Evolutionary conservation across 2,888 invertebrate genomes (phyloP).

Genomic region (Herminia tarsipennalis): DNA sequence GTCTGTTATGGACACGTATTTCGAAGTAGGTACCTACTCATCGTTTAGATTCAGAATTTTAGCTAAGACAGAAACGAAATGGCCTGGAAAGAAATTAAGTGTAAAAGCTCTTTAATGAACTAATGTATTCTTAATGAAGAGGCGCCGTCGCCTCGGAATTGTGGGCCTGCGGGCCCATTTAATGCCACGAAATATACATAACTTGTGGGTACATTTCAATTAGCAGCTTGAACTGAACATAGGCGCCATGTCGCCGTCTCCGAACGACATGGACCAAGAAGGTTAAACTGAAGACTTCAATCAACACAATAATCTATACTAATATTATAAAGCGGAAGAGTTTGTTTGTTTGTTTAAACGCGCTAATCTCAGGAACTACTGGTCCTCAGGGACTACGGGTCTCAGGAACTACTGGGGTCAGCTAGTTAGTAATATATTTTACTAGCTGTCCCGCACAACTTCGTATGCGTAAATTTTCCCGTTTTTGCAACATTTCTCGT

Average conservation of each 20-base stretch:
- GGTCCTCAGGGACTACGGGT: too few species aligned
- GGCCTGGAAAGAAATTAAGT: constrained; percentile 29
- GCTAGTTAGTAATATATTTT: too few species aligned
- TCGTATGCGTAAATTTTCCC: too few species aligned
- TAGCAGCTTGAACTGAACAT: constrained; percentile 49
- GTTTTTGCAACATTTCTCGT: too few species aligned
- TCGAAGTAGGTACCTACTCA: neutral
- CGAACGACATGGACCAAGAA: constrained; percentile 25
- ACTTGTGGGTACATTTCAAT: constrained; percentile 59
- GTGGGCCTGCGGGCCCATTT: constrained; percentile 53
- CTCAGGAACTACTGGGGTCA: too few species aligned
- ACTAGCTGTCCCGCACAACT: too few species aligned
- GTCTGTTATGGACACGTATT: too few species aligned
- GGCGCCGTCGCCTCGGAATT: constrained; percentile 39
- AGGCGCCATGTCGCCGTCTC: constrained; percentile 39
- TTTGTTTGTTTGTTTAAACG: too few species aligned
- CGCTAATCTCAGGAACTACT: too few species aligned
- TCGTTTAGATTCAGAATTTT: constrained; percentile 16
- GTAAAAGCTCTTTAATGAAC: constrained; percentile 57
- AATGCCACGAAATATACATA: constrained; percentile 63
- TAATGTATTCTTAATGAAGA: constrained; percentile 65
- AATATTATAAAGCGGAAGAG: too few species aligned
- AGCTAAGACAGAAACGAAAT: constrained; percentile 13
- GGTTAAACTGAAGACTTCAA: too few species aligned
- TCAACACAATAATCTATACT: too few species aligned